Evolutionary conservation across 2,888 invertebrate genomes (phyloP), one percentile per base, ranked within the genome.

Genomic region (Oeneis ivallda): DNA sequence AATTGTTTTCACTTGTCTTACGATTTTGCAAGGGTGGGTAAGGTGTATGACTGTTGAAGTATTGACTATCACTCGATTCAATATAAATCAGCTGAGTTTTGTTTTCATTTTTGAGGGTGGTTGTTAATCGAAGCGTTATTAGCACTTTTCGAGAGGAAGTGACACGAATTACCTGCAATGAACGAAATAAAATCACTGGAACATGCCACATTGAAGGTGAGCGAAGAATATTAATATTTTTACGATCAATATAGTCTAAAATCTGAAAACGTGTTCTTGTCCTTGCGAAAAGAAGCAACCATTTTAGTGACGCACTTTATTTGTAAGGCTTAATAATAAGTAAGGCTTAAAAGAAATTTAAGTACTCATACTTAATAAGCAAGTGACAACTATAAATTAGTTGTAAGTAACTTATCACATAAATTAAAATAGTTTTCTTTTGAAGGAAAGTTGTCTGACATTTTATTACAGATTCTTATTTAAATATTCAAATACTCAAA

Each of bases 131-230:
- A 64, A 49, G 54, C 53, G 56, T 64, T 64, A 68, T 64, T 64
- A 68, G 60, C 49, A 19, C 52, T 50, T 64, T 60, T 64, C 62
- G 64, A 43, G 65, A 58, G 63, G 58, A 54, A 64, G 60, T 62
- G 49, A 58, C 72, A 53, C 62, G 64, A 69, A 67, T 68, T 70
- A 57, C 45, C 60, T 53, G 13, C 54, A 90, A 98, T 98, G 98
- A 96, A 97, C 84, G 98, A 98, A 92, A 93, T 98, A 70, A 98
- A 97, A 87, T 96, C 97, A 72, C 92, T 99, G 83, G 99, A 99
- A 87, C 98, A 99, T 92, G 96, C 98, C 61, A 98, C 98, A 34
- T 93, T 99, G 72, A 98, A 98, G 94, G 97, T 96, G 90, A 50
- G 67, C 13, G 34, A 61, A 49, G 19, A 57, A 17, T 56, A 39